phyloP scores from a whole-genome alignment of 2,113 vertebrate species.

The Nerophis lumbriciformis region DNA sequence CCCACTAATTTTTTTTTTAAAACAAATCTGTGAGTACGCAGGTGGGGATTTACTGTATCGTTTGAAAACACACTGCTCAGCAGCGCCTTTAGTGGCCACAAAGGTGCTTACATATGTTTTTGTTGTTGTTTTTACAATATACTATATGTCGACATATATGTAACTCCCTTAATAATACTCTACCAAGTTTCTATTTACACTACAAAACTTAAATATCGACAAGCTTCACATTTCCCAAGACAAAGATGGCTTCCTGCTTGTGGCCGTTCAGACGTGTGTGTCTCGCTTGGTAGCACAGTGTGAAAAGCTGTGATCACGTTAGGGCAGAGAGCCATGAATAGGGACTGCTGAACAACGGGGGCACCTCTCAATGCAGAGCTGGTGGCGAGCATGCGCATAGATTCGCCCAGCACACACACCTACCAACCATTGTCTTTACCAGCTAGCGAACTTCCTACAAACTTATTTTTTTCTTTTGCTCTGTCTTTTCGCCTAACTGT shows the following conservation, averaged over 20 bases:
- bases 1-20: no score
- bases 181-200: neutral
- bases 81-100: no score
- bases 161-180: neutral
- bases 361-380: conserved; percentile 46
- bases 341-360: conserved; percentile 38
- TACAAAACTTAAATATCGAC: conserved; percentile 4
- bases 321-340: conserved; percentile 51
- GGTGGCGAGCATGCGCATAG: conserved; percentile 35
- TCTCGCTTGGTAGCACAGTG: conserved; percentile 49
- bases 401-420: conserved; percentile 22
- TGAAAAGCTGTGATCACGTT: conserved; percentile 61
- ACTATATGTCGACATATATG: no score
- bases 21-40: no score
- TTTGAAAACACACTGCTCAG: no score
- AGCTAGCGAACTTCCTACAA: conserved; percentile 19
- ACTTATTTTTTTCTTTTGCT: conserved; percentile 3
- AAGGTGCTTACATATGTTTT: no score
- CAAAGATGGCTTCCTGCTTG: conserved; percentile 34
- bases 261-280: conserved; percentile 47
- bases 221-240: conserved; percentile 23
- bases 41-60: no score
- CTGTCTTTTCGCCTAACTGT: conserved; percentile 6
- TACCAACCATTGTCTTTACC: conserved; percentile 40
- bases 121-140: no score